phyloP scores from a whole-genome alignment of 2,888 invertebrate genomes.

The Caenorhabditis sp. region DNA sequence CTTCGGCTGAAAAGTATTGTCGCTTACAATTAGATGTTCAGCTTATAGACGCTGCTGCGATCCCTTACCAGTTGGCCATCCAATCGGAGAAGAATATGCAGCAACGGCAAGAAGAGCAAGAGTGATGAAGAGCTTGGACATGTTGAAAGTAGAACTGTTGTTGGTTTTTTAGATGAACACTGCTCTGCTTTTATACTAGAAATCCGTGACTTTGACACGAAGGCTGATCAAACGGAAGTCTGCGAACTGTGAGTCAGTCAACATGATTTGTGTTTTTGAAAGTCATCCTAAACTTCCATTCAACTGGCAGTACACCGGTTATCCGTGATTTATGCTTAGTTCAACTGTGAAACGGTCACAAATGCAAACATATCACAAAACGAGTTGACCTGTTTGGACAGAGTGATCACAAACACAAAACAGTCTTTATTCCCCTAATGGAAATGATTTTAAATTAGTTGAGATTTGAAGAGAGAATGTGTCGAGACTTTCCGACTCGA shows the following conservation, averaged over 20 bases:
- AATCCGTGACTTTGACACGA: neutral
- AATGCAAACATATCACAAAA: neutral
- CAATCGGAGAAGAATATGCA: conserved; percentile 13
- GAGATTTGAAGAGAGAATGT: no score
- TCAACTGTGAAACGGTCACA: conserved; percentile 6
- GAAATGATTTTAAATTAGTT: no score
- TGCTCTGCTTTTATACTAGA: conserved; percentile 1
- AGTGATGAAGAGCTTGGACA: conserved; percentile 31
- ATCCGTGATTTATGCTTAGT: neutral
- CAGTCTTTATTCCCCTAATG: no score
- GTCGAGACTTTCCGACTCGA: no score
- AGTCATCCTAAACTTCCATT: neutral
- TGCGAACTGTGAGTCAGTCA: neutral
- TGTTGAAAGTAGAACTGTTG: conserved; percentile 2
- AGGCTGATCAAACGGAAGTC: neutral
- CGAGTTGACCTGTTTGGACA: neutral
- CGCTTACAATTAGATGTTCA: no score
- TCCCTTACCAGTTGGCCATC: conserved; percentile 35
- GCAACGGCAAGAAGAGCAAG: conserved; percentile 16
- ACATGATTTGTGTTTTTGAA: neutral
- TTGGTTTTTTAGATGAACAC: neutral
- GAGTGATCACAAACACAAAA: no score
- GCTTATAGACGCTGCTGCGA: no score
- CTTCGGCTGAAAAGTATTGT: conserved; percentile 35
- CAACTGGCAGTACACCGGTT: neutral